Evolutionary conservation across 2,113 vertebrate genomes (phyloP).

Genomic region (Nyctereutes procyonoides): DNA sequence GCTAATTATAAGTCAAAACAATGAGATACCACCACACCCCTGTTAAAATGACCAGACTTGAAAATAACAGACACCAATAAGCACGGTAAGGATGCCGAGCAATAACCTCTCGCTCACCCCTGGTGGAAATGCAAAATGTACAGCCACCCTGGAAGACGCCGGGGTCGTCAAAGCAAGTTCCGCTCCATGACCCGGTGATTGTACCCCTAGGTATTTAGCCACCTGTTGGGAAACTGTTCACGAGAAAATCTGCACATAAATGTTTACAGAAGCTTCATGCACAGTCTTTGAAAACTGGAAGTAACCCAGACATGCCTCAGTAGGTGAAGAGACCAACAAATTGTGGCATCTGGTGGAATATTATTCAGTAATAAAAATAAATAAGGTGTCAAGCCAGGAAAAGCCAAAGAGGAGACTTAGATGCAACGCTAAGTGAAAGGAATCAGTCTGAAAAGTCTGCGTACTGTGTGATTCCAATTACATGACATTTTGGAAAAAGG

Average conservation of each 20-base stretch:
- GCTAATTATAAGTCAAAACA: neutral
- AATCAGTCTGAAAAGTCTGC: neutral
- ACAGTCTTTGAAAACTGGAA: neutral
- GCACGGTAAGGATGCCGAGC: rapidly evolving
- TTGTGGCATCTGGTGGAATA: neutral
- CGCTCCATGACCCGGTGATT: rapidly evolving
- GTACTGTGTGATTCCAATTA: neutral
- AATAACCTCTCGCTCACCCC: neutral
- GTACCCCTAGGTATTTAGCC: neutral
- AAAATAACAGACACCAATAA: neutral
- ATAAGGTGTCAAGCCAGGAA: neutral
- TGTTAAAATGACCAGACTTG: neutral
- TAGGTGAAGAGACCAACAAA: too few relatives aligned
- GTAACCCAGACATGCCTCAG: neutral
- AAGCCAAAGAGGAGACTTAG: neutral
- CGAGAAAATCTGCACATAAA: neutral
- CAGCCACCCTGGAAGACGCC: neutral
- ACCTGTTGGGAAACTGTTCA: neutral
- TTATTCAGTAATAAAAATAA: neutral
- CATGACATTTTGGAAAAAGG: neutral
- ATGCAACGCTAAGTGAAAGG: neutral
- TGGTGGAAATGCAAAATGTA: neutral
- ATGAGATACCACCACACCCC: neutral
- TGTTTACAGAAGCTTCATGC: neutral
- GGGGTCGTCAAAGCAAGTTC: neutral